A percentile compares a stretch with the other conserved stretches of the same genome.
phyloP scores from a whole-genome alignment of 2,888 invertebrate genomes.

The Ligdia adustata region DNA sequence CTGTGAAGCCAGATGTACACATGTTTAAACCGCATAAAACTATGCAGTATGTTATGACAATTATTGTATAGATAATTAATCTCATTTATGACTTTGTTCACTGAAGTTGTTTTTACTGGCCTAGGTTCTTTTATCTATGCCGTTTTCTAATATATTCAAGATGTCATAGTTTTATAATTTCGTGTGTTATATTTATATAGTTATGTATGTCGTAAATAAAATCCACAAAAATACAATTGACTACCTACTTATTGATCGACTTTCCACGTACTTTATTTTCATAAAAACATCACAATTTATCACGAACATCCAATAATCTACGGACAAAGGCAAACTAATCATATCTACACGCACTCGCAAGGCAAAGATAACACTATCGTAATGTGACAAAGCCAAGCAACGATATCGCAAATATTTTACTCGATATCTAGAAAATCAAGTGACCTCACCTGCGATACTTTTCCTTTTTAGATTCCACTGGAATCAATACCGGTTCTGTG shows the following conservation, averaged over 20 bases:
- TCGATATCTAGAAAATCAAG: conserved; percentile 51
- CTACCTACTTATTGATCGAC: no score
- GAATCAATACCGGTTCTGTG: conserved; percentile 69
- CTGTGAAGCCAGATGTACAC: conserved; percentile 45
- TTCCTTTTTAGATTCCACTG: conserved; percentile 78
- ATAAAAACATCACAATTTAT: conserved; percentile 28
- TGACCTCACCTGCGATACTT: conserved; percentile 81
- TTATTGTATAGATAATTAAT: no score
- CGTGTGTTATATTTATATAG: no score
- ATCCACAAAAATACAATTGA: no score
- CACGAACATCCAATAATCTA: conserved; percentile 22
- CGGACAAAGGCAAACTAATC: conserved; percentile 57
- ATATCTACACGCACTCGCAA: conserved; percentile 56
- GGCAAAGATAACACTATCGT: conserved; percentile 66
- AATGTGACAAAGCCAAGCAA: conserved; percentile 58
- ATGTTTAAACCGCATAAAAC: neutral
- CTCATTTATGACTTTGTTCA: no score
- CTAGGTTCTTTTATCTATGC: no score
- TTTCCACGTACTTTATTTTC: no score
- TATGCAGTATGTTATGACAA: neutral
- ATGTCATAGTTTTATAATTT: no score
- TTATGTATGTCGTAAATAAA: no score
- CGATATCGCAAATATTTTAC: conserved; percentile 71
- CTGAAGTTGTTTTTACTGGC: no score
- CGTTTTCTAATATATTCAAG: no score